Percentiles rank a stretch among this genome's conserved stretches.
These are phyloP conservation scores for Drosophila helvetica DNA, from an alignment of 2,888 invertebrate genomes.

Conservation along the genomic window DNA sequence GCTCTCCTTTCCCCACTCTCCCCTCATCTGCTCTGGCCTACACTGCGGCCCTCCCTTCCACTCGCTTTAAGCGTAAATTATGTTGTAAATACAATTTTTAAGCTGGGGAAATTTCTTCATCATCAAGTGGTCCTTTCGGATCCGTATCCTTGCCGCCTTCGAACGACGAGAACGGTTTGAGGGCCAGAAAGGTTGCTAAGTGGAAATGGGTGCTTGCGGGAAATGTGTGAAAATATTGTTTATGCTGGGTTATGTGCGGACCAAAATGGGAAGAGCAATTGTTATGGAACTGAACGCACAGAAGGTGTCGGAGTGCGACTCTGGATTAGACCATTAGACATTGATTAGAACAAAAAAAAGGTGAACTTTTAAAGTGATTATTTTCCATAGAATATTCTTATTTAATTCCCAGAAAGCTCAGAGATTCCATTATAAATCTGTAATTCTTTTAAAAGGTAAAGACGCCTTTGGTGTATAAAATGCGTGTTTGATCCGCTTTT, in stretches of 20 bases:
- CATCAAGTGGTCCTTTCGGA: constrained; percentile 57
- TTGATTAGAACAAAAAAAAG: too few species aligned
- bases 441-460: too few species aligned
- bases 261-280: not conserved
- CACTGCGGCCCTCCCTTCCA: not conserved
- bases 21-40: not conserved
- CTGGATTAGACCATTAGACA: not conserved
- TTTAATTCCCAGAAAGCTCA: constrained; percentile 4
- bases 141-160: constrained; percentile 21
- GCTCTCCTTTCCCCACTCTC: constrained; percentile 21
- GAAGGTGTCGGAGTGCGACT: not conserved
- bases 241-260: constrained; percentile 3
- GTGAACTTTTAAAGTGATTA: too few species aligned
- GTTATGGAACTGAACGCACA: not conserved
- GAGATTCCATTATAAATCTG: too few species aligned
- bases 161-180: constrained; percentile 39
- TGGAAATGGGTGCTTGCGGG: constrained; percentile 65
- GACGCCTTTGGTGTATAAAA: too few species aligned
- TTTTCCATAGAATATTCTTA: too few species aligned
- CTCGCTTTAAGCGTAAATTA: constrained; percentile 66
- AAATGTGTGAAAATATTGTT: constrained; percentile 41
- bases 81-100: constrained; percentile 77
- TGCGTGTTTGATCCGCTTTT: too few species aligned
- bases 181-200: constrained; percentile 68
- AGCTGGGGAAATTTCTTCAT: constrained; percentile 74